Percentiles rank a stretch among this genome's conserved stretches.
Evolutionary conservation across 2,797 vertebrate species (phyloP).

Genomic region (Chaetophractus vellerosus): DNA sequence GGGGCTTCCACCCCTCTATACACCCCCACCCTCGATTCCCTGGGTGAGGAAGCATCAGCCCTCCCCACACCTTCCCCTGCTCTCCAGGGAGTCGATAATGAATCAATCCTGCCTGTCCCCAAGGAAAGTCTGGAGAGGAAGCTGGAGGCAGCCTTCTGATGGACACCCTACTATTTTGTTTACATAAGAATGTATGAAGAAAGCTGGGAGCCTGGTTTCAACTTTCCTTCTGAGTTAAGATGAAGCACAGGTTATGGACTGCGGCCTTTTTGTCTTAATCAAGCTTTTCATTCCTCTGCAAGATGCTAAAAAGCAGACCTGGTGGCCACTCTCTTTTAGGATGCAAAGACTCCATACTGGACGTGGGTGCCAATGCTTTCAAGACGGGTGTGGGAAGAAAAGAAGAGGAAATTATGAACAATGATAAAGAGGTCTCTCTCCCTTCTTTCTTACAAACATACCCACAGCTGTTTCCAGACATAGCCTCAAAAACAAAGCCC

Average conservation of each 20-base stretch:
- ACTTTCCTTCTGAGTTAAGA: constrained; percentile 75
- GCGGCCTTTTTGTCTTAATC: constrained; percentile 72
- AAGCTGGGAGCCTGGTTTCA: constrained; percentile 74
- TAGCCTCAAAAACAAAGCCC: background rate
- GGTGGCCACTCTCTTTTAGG: constrained; percentile 78
- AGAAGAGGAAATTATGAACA: constrained; percentile 45
- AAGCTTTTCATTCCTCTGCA: constrained; percentile 82
- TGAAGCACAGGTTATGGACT: constrained; percentile 71
- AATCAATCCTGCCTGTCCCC: constrained; percentile 37
- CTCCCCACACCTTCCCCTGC: background rate
- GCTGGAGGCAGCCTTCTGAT: background rate
- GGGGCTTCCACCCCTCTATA: background rate
- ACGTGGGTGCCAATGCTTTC: constrained; percentile 75
- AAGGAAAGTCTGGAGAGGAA: background rate
- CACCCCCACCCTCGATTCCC: background rate
- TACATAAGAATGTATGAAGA: constrained; percentile 68
- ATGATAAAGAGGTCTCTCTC: background rate
- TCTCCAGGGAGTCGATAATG: background rate
- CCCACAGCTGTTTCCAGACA: constrained; percentile 19
- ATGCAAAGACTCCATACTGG: constrained; percentile 69
- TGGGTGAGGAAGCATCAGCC: background rate
- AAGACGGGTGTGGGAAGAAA: constrained; percentile 74
- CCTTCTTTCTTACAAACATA: background rate
- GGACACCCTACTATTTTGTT: constrained; percentile 66
- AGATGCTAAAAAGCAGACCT: constrained; percentile 82